Conservation (phyloP, 2,888 invertebrate genomes). For the Cantharis rustica region DNA sequence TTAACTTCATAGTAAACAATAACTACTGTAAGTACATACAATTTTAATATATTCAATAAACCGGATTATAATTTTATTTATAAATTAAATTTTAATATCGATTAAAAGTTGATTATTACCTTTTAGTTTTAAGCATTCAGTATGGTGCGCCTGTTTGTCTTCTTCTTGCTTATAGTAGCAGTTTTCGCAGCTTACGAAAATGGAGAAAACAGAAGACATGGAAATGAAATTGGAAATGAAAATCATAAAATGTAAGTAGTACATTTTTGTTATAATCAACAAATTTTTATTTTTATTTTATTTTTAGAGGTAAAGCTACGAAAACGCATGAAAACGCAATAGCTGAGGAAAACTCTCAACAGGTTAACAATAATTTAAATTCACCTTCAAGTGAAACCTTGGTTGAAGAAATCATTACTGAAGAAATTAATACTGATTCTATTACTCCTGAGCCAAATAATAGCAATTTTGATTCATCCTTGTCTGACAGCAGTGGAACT, state of each 20-base stretch:
- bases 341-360: no score
- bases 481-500: no score
- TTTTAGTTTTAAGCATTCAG: neutral
- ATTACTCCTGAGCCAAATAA: neutral
- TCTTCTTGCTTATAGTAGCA: neutral
- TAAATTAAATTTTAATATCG: neutral
- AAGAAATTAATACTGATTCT: no score
- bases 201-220: neutral
- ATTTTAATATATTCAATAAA: slow-evolving; percentile 20
- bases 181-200: neutral
- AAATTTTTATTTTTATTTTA: neutral
- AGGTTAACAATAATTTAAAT: no score
- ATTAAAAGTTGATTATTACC: neutral
- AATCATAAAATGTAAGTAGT: neutral
- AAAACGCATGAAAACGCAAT: neutral
- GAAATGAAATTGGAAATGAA: neutral
- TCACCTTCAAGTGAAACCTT: no score
- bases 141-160: neutral
- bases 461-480: neutral
- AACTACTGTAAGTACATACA: neutral
- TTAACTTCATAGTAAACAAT: neutral
- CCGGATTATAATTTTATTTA: slow-evolving; percentile 17
- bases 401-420: no score
- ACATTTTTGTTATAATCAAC: neutral
- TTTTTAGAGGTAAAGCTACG: neutral